Conservation (phyloP, 2,113 vertebrate genomes). For the Ageneiosus marmoratus region DNA sequence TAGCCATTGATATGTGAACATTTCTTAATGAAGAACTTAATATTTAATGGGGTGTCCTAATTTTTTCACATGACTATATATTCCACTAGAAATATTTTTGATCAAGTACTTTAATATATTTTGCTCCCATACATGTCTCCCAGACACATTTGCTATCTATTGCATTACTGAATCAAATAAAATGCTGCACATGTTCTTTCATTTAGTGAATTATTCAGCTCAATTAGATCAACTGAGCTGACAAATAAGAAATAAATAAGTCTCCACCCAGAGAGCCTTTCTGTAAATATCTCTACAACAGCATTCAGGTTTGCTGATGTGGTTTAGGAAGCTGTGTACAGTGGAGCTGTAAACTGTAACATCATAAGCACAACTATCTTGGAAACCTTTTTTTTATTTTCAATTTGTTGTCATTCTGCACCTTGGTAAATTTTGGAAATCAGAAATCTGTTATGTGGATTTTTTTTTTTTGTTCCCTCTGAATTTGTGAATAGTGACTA, state of each 20-base stretch:
- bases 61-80: too few species aligned
- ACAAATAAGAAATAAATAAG: neutral
- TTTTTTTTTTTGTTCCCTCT: neutral
- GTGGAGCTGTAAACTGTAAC: neutral
- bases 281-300: neutral
- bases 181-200: neutral
- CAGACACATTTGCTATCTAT: neutral
- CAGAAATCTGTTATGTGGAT: neutral
- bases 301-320: neutral
- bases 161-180: constrained; percentile 1
- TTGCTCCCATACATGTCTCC: neutral
- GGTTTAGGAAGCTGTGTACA: neutral
- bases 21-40: too few species aligned
- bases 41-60: too few species aligned
- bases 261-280: neutral
- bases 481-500: neutral
- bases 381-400: neutral
- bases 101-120: neutral
- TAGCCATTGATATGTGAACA: too few species aligned
- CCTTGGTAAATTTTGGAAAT: neutral
- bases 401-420: neutral
- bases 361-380: neutral
- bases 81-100: neutral
- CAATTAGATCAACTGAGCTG: neutral
- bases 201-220: constrained; percentile 5